Conservation (phyloP, 53 echinoderm and acorn worm genomes). For the Mesocentrotus franciscanus region DNA sequence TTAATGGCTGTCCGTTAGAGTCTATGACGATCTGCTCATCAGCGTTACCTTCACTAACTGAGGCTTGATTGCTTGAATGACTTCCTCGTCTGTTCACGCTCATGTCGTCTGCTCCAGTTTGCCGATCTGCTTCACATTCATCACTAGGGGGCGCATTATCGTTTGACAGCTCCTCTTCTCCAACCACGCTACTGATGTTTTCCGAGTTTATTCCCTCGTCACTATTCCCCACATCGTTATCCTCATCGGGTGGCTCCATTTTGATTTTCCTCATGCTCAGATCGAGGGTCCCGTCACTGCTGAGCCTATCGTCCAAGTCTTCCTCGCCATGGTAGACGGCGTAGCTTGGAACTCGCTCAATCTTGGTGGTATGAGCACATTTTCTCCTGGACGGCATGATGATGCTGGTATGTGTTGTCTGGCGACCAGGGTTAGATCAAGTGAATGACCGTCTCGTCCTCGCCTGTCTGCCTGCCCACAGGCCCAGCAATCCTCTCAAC, state of each 20-base stretch:
- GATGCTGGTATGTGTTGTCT: not conserved
- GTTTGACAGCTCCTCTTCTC: not conserved
- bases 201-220: not conserved
- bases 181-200: not conserved
- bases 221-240: not conserved
- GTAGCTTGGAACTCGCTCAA: conserved; percentile 53
- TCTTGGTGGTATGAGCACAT: conserved; percentile 59
- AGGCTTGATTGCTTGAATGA: conserved; percentile 11
- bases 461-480: not conserved
- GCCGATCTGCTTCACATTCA: not conserved
- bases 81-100: not conserved
- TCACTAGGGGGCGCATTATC: conserved; percentile 10
- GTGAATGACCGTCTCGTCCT: not conserved
- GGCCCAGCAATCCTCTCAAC: not conserved
- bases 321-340: conserved; percentile 57
- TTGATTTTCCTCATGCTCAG: conserved; percentile 69
- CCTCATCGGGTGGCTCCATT: not conserved
- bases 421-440: not conserved
- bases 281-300: conserved; percentile 60
- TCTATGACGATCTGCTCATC: conserved; percentile 8
- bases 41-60: not conserved
- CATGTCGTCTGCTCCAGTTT: conserved; percentile 53
- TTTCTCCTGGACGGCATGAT: conserved; percentile 64
- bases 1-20: not conserved
- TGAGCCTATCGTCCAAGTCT: conserved; percentile 24